Base-by-base conservation (phyloP, 1,140 invertebrate genomes). In the Melanaphis sacchari region DNA sequence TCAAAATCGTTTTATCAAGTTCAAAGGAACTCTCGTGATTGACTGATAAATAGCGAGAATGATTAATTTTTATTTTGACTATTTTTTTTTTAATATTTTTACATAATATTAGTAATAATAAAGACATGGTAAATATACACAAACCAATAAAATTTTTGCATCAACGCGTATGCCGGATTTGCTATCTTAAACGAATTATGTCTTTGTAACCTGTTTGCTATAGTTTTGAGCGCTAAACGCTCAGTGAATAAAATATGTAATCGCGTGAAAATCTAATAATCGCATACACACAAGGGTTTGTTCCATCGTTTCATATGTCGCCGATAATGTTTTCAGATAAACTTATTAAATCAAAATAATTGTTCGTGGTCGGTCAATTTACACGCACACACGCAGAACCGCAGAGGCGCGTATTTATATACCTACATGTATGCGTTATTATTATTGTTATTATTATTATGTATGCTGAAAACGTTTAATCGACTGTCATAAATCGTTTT, bases 401-500 rank as follows among this genome's bases (percentile, higher is more conserved):
- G 5, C 59, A 66, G 59, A n/a, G 59, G 52, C 46, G 31, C 31
- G 59, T 66, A 66, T 66, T 66, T 66, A 52, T 36, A 52, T 24
- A 7, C 8, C n/a, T n/a, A 21, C 8, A n/a, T 38, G 4, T 38
- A 36, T 49, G n/a, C 15, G 41, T 66, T 88, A 87, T 49, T 87
- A 87, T n/a, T n/a, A n/a, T n/a, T n/a, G n/a, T n/a, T n/a, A n/a
- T n/a, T n/a, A n/a, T n/a, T 46, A 46, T 46, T 66, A 93, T 41
- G n/a, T 38, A 38, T 21, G 81, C 43, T 52, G 81, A 82, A 93
- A 93, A 93, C 76, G 91, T 93, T 93, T 82, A 93, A 93, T 93
- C 91, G 91, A 93, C 76, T 52, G 91, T 84, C 81, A 93, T 93
- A 93, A 93, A 93, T 93, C 81, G 91, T 93, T 82, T 93, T 93